Percentiles rank a stretch among this genome's conserved stretches.
Conservation (phyloP, 1,140 invertebrate genomes). For the Nymphalis io region DNA sequence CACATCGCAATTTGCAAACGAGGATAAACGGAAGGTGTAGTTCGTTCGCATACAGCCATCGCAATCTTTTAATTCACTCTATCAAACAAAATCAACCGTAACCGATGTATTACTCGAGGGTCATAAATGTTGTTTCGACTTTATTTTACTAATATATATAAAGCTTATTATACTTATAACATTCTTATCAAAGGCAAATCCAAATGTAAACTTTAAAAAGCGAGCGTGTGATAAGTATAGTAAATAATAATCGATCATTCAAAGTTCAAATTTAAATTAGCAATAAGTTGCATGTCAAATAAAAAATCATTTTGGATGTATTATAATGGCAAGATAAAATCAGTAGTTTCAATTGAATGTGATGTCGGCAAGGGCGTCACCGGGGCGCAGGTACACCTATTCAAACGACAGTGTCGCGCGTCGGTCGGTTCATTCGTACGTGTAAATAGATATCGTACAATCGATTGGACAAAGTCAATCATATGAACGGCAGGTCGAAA, state of each 20-base stretch:
- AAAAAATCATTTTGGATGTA: conserved; percentile 36
- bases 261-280: conserved; percentile 20
- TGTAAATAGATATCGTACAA: conserved; percentile 70
- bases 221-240: conserved; percentile 25
- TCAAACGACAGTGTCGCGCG: conserved; percentile 47
- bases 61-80: conserved; percentile 61
- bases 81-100: conserved; percentile 48
- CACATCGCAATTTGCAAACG: conserved; percentile 19
- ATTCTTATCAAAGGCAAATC: background rate
- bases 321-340: conserved; percentile 45
- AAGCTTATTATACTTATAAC: background rate
- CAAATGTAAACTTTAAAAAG: background rate
- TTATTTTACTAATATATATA: conserved; percentile 18
- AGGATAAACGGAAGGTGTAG: conserved; percentile 43
- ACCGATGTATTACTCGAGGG: conserved; percentile 29
- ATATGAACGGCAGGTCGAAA: conserved; percentile 67
- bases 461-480: conserved; percentile 78
- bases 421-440: conserved; percentile 43
- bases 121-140: conserved; percentile 28
- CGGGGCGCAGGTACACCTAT: conserved; percentile 46
- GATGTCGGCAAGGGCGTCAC: conserved; percentile 61
- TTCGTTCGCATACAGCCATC: conserved; percentile 45
- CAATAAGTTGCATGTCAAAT: conserved; percentile 38
- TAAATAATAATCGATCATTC: conserved; percentile 9
- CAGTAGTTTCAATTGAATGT: conserved; percentile 48